phyloP scores from a whole-genome alignment of 2,888 invertebrate genomes.

The Stramonita haemastoma region DNA sequence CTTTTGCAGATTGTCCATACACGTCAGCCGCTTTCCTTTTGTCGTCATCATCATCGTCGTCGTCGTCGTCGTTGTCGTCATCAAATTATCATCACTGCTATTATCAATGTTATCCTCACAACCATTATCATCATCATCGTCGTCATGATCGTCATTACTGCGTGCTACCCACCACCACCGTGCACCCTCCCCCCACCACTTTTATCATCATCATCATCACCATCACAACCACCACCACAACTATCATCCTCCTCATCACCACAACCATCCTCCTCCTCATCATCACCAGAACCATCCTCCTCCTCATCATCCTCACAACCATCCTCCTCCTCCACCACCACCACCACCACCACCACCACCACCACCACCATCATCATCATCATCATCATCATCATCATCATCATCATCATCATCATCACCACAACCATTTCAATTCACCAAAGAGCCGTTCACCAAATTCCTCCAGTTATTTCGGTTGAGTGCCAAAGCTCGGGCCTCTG shows the following conservation, averaged over 20 bases:
- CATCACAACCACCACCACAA: not conserved
- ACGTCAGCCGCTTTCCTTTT: not conserved
- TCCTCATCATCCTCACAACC: slow-evolving; percentile 14
- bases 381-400: not conserved
- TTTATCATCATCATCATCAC: not conserved
- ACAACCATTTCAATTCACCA: too few species aligned
- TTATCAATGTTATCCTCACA: not conserved
- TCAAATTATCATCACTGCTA: not conserved
- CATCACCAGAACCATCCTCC: slow-evolving; percentile 14
- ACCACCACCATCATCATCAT: not conserved
- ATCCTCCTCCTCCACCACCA: not conserved
- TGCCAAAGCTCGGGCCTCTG: too few species aligned
- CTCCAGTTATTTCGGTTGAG: too few species aligned
- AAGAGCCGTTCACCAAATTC: too few species aligned
- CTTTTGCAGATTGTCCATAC: slow-evolving; percentile 33
- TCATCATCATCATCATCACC: slow-evolving; percentile 44
- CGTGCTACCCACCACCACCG: not conserved
- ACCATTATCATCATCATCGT: not conserved
- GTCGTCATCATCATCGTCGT: too few species aligned
- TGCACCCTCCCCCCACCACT: not conserved
- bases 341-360: not conserved
- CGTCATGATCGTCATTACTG: not conserved
- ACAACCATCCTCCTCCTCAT: not conserved
- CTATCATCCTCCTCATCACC: not conserved
- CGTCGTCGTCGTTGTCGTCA: too few species aligned